Conservation (phyloP, 2,888 invertebrate species). For the Xestia c-nigrum region DNA sequence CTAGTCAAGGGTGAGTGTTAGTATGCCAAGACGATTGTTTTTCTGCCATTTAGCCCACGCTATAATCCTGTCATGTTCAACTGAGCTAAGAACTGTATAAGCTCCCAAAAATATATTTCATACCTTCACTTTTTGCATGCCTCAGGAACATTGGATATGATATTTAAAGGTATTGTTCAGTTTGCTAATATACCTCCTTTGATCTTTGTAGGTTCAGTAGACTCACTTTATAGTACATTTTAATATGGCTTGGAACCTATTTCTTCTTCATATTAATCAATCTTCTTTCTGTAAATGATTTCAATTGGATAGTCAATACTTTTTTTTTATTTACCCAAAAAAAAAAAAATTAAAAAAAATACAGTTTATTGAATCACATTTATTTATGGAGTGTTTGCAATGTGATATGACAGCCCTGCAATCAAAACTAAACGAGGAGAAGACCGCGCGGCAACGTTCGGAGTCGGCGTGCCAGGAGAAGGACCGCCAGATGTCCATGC, state of each 20-base stretch:
- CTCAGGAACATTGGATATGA: conserved; percentile 92
- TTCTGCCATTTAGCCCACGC: conserved; percentile 70
- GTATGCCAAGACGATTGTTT: conserved; percentile 47
- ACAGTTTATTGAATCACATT: conserved; percentile 23
- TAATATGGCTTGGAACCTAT: conserved; percentile 41
- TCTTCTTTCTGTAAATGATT: conserved; percentile 18
- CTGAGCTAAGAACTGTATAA: conserved; percentile 76
- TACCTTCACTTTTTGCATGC: conserved; percentile 90
- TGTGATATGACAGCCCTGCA: conserved; percentile 93
- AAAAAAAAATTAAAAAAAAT: too few relatives aligned
- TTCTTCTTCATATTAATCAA: conserved; percentile 22
- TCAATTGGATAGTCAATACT: not conserved
- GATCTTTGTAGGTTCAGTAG: conserved; percentile 60
- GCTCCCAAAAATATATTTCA: conserved; percentile 77
- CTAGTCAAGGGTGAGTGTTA: conserved; percentile 95
- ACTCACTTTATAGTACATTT: conserved; percentile 48
- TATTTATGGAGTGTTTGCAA: conserved; percentile 44
- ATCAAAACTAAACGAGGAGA: conserved; percentile 97
- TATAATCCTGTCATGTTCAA: conserved; percentile 75
- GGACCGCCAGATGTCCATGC: conserved; percentile 98
- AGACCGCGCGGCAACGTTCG: conserved; percentile 95
- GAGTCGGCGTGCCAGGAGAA: conserved; percentile 97
- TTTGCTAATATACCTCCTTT: conserved; percentile 80
- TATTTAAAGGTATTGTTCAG: conserved; percentile 92
- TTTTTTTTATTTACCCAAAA: conserved; percentile 6